Conservation (phyloP, 2,113 vertebrate species). For the Lycocorax pyrrhopterus region DNA sequence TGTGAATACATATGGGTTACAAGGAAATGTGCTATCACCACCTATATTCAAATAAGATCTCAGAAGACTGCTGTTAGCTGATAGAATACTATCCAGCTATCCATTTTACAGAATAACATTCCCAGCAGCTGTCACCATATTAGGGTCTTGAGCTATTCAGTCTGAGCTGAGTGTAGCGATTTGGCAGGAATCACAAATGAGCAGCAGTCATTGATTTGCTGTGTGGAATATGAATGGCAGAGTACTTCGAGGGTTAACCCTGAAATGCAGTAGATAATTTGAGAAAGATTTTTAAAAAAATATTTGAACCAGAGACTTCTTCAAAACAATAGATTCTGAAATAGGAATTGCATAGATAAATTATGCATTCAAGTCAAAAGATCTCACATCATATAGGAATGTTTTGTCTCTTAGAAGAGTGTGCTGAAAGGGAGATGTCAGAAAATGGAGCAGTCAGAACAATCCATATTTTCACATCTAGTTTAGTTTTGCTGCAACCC, state of each 20-base stretch:
- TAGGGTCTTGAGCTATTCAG: conserved; percentile 22
- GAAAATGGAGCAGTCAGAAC: conserved; percentile 44
- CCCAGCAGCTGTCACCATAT: conserved; percentile 21
- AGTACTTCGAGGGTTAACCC: not conserved
- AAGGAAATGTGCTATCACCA: not conserved
- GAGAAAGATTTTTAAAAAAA: not conserved
- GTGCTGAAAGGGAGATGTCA: not conserved
- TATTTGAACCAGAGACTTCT: not conserved
- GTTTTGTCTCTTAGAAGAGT: conserved; percentile 1
- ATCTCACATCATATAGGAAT: conserved; percentile 22
- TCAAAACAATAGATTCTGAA: conserved; percentile 32
- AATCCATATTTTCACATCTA: conserved; percentile 15
- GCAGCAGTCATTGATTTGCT: not conserved
- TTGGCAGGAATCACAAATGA: conserved; percentile 43
- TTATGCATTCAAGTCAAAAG: conserved; percentile 25
- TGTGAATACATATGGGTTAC: not conserved
- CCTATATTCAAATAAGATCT: conserved; percentile 27
- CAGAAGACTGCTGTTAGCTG: conserved; percentile 26
- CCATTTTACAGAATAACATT: not conserved
- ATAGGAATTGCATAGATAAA: conserved; percentile 33
- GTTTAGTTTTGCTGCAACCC: not conserved
- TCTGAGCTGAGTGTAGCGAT: not conserved
- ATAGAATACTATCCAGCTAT: not conserved
- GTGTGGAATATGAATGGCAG: not conserved
- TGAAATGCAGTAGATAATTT: conserved; percentile 1